Conservation (phyloP, 2,113 vertebrate species). For the Illadopsis cleaveri region DNA sequence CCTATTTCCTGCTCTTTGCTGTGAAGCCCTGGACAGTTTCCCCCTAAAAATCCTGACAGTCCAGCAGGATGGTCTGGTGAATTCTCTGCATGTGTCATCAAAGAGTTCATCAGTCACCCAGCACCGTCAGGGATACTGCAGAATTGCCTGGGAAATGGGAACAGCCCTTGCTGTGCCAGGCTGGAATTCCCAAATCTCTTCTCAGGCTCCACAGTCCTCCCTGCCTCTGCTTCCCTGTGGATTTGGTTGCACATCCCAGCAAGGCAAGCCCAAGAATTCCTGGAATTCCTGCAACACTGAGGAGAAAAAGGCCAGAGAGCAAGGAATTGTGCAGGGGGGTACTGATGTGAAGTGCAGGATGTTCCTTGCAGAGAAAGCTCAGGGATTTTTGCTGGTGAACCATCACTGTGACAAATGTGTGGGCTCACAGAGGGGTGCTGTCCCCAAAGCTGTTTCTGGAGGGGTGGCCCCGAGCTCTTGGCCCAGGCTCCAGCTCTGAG, state of each 20-base stretch:
- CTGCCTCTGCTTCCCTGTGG: neutral
- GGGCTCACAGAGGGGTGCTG: neutral
- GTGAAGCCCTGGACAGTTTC: neutral
- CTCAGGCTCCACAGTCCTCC: neutral
- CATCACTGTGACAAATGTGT: rapidly evolving
- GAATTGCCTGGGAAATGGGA: neutral
- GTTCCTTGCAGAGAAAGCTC: neutral
- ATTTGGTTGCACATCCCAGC: neutral
- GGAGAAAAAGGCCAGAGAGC: neutral
- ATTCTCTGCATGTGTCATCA: rapidly evolving
- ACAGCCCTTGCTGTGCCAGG: neutral
- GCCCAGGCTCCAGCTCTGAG: neutral
- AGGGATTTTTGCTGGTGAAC: neutral
- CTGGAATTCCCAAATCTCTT: neutral
- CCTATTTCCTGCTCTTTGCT: neutral
- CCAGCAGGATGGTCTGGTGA: neutral
- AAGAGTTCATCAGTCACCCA: neutral
- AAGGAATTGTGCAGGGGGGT: neutral
- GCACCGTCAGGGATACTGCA: neutral
- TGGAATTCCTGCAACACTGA: neutral
- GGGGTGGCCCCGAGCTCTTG: neutral
- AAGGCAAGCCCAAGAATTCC: neutral
- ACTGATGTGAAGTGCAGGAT: neutral
- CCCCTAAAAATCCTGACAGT: neutral
- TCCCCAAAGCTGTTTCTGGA: neutral